These are phyloP conservation scores for Caradrina kadenii DNA, from an alignment of 2,888 invertebrate species.

Conservation along the genomic window DNA sequence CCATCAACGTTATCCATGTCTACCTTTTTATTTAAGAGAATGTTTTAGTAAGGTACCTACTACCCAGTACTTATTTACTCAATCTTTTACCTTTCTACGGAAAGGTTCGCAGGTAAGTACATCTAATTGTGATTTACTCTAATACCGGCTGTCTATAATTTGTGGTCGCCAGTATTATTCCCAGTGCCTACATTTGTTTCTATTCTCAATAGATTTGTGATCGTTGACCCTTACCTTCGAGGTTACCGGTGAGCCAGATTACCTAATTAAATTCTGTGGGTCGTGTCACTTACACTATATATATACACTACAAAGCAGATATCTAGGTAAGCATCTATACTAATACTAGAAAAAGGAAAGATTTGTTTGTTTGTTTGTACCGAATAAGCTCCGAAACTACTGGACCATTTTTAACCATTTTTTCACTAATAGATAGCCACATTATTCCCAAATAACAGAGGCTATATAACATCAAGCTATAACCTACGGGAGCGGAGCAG, in stretches of 20 bases:
- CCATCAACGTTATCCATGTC: too few relatives aligned
- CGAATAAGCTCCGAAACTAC: too few relatives aligned
- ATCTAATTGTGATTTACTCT: slow-evolving; percentile 51
- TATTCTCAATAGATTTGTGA: slow-evolving; percentile 52
- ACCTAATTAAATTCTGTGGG: slow-evolving; percentile 64
- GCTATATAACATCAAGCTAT: too few relatives aligned
- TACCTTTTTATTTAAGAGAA: background rate
- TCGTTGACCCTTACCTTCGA: slow-evolving; percentile 40
- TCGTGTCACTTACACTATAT: slow-evolving; percentile 3
- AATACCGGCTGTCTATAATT: slow-evolving; percentile 17
- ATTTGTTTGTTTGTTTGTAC: too few relatives aligned
- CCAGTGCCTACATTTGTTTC: slow-evolving; percentile 41
- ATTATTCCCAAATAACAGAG: too few relatives aligned
- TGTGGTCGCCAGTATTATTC: slow-evolving; percentile 34
- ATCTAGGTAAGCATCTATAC: background rate
- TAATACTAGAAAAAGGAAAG: too few relatives aligned
- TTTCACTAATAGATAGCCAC: too few relatives aligned
- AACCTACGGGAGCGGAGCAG: too few relatives aligned
- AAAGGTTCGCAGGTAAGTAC: slow-evolving; percentile 20
- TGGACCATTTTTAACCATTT: too few relatives aligned
- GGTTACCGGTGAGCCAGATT: slow-evolving; percentile 51
- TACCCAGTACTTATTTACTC: background rate
- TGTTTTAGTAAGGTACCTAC: background rate
- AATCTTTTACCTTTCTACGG: slow-evolving; percentile 1
- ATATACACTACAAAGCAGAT: background rate